Evolutionary conservation across 2,888 invertebrate genomes (phyloP), one percentile per base, ranked within the genome.

Genomic region (Hypercompe scribonia): DNA sequence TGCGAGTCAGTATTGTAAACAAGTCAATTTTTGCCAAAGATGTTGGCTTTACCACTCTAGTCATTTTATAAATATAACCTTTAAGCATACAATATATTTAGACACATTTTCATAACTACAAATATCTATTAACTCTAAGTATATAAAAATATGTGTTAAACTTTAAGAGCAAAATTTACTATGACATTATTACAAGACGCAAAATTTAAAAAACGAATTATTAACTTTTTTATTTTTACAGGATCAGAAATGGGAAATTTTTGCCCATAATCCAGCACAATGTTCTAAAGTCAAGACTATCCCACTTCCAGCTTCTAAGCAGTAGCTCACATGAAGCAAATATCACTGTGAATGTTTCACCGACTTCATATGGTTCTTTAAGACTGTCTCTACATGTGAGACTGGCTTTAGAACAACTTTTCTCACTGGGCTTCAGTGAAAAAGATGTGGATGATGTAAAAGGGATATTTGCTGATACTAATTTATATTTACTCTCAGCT

Each of bases 391-490:
- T 97, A 64, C 98, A 98, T 88, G 97, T 98, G 79, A 97, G 98
- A 81, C 95, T 97, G 33, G 97, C 98, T 0, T 96, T 98, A 82
- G 95, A 96, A 31, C 97, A 97, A 70, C 96, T 99, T 84, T 94
- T 96, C 68, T 89, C 94, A n/a, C 93, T 98, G 71, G 99, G 99
- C 11, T 99, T 99, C 88, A 97, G 97, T 58, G 97, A 98, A 76
- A 99, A 99, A 90, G 99, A 99, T 94, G 96, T 99, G 54, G 99
- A 99, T 93, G 99, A 99, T 95, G 97, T 99, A 0, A 99, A 99
- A 92, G 98, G 98, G 70, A 98, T 99, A 84, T 99, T 99, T 93
- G 98, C 98, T 0, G 99, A 99, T 88, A 99, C 99, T 0, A 99
- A 99, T 91, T 96, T 99, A 64, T 99, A 98, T 91, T 96, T 99